phyloP scores from a whole-genome alignment of 2,888 invertebrate species.

The Xylota segnis region DNA sequence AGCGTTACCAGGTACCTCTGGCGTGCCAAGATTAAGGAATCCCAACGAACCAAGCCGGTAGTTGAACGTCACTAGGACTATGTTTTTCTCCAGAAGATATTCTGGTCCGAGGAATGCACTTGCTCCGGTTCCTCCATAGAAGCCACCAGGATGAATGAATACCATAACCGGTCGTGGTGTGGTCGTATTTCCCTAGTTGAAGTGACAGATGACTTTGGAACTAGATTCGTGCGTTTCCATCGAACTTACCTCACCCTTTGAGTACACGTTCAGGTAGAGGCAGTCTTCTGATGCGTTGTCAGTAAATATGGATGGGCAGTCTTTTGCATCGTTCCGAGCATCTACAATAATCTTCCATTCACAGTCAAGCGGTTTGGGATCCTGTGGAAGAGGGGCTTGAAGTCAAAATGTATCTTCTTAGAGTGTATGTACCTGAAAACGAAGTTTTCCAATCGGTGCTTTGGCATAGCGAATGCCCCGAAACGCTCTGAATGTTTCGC shows the following conservation, averaged over 20 bases:
- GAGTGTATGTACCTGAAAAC: slow-evolving; percentile 78
- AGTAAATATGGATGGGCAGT: slow-evolving; percentile 84
- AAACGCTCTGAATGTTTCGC: slow-evolving; percentile 75
- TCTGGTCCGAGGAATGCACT: slow-evolving; percentile 85
- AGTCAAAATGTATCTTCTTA: neutral
- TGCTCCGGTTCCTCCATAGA: slow-evolving; percentile 85
- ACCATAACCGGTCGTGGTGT: slow-evolving; percentile 86
- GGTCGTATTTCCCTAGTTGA: slow-evolving; percentile 52
- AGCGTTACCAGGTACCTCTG: slow-evolving; percentile 86
- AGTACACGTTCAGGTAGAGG: slow-evolving; percentile 85
- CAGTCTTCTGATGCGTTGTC: slow-evolving; percentile 85
- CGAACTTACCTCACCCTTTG: slow-evolving; percentile 80
- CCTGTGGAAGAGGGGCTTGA: slow-evolving; percentile 27
- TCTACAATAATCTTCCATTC: slow-evolving; percentile 77
- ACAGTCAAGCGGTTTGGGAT: slow-evolving; percentile 47
- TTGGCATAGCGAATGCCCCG: slow-evolving; percentile 80
- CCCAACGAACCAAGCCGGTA: slow-evolving; percentile 87
- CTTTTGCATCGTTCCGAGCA: slow-evolving; percentile 85
- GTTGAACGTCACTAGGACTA: slow-evolving; percentile 87
- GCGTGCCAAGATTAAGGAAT: slow-evolving; percentile 85
- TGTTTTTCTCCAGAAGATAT: slow-evolving; percentile 86
- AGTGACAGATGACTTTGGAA: neutral
- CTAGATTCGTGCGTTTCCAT: neutral
- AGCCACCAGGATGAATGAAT: slow-evolving; percentile 88
- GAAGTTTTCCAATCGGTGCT: slow-evolving; percentile 83